phyloP scores from a whole-genome alignment of 2,113 vertebrate genomes.

The Alethe diademata region DNA sequence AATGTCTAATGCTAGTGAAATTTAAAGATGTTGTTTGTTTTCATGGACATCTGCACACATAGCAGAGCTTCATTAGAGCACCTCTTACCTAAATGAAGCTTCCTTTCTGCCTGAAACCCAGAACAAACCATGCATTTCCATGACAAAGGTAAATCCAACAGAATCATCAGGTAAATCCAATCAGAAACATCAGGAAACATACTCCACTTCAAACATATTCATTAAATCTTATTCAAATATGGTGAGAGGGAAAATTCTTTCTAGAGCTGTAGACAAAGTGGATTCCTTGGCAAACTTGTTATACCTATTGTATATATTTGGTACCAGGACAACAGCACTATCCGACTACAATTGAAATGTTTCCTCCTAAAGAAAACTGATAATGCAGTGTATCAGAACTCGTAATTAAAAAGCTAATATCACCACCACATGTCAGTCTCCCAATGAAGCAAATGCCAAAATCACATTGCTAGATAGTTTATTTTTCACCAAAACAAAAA shows the following conservation, averaged over 20 bases:
- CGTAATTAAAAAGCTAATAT: not conserved
- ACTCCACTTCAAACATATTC: not conserved
- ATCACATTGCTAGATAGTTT: not conserved
- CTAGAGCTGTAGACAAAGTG: not conserved
- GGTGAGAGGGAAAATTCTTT: not conserved
- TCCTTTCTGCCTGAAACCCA: not conserved
- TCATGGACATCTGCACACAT: not conserved
- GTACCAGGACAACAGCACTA: not conserved
- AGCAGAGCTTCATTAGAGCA: not conserved
- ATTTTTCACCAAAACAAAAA: constrained; percentile 30
- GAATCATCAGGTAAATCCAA: no score
- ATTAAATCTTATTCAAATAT: not conserved
- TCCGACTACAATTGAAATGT: not conserved
- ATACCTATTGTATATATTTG: not conserved
- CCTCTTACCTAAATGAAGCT: not conserved
- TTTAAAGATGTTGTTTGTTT: not conserved
- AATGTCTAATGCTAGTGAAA: not conserved
- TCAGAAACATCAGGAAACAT: not conserved
- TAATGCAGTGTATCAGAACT: not conserved
- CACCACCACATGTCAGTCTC: not conserved
- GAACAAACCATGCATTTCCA: constrained; percentile 45
- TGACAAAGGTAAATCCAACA: constrained; percentile 19
- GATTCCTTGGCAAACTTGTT: constrained; percentile 16
- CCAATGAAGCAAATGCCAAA: not conserved
- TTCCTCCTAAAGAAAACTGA: not conserved